Percentiles rank a stretch among this genome's conserved stretches.
Evolutionary conservation across 2,797 vertebrate genomes (phyloP).

Genomic region (Chiloscyllium punctatum): DNA sequence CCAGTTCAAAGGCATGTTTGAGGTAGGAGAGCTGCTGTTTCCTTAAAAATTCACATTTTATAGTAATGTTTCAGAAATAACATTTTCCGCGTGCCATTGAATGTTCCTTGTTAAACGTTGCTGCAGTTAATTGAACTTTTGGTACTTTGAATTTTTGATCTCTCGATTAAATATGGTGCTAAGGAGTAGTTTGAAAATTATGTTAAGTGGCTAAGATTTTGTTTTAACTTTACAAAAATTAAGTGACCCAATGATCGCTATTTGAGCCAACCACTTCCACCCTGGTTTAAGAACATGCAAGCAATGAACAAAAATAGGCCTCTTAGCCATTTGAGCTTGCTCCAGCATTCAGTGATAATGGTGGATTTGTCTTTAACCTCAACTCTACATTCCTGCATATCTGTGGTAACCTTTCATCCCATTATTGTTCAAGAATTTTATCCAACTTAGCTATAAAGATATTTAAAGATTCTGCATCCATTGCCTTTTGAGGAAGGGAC

Average conservation of each 20-base stretch:
- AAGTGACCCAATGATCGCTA: background rate
- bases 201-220: background rate
- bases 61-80: background rate
- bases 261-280: background rate
- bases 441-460: too few relatives aligned
- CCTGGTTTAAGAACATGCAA: background rate
- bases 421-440: too few relatives aligned
- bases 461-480: too few relatives aligned
- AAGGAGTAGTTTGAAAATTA: background rate
- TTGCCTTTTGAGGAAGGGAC: too few relatives aligned
- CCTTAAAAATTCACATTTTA: background rate
- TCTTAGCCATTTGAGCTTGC: too few relatives aligned
- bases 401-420: too few relatives aligned
- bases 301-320: too few relatives aligned
- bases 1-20: background rate
- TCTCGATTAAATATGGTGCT: background rate
- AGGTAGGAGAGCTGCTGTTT: background rate
- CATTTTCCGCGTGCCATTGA: background rate
- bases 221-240: background rate
- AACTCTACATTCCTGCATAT: too few relatives aligned
- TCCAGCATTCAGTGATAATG: too few relatives aligned
- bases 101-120: background rate
- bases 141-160: conserved; percentile 8
- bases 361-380: too few relatives aligned
- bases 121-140: background rate